Base-by-base conservation (phyloP, 2,113 vertebrate species). In the Eurystomus gularis region DNA sequence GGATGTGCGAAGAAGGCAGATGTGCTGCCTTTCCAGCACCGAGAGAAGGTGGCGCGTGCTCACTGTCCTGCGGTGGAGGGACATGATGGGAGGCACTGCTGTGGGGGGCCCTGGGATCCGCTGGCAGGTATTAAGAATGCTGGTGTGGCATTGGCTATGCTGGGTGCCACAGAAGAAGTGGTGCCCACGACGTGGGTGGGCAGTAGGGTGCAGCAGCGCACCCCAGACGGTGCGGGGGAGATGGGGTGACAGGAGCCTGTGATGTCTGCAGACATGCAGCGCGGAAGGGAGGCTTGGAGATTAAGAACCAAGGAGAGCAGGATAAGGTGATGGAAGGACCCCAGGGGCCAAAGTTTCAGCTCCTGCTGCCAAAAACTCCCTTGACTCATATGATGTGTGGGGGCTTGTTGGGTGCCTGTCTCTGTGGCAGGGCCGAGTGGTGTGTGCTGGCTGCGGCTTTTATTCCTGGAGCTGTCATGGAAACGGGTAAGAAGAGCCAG, bases 191-290 rank as follows among this genome's bases (percentile, higher is more conserved):
- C 18, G n/a, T 19, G 39, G 55, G 33, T 1, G 2, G 37, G 25
- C 55, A 33, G 19, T 1, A 1, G 57, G 24, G 15, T 19, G n/a
- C 48, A 55, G 39, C 7, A 1, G 14, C 0, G 0, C 26, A 6
- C 5, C 17, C 20, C 20, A 17, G 31, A 2, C 17, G 9, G 26
- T 3, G 28, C 4, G 1, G n/a, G 55, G 18, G 48, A n/a, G 40
- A 8, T 0, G 3, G 14, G 13, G 20, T 6, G 68, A 19, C 3
- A 4, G 60, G 16, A 54, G 46, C 7, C 20, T 17, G 44, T 2
- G 4, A 10, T 3, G 0, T 31, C 33, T n/a, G 13, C 33, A 33
- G 64, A 48, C 0, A 1, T 14, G 26, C 17, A 16, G 31, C 14
- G 57, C 31, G 64, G 33, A 31, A 33, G 18, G 29, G 23, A 37